Evolutionary conservation across 2,797 vertebrate species (phyloP).

Genomic region (Phyllotis vaccarum): DNA sequence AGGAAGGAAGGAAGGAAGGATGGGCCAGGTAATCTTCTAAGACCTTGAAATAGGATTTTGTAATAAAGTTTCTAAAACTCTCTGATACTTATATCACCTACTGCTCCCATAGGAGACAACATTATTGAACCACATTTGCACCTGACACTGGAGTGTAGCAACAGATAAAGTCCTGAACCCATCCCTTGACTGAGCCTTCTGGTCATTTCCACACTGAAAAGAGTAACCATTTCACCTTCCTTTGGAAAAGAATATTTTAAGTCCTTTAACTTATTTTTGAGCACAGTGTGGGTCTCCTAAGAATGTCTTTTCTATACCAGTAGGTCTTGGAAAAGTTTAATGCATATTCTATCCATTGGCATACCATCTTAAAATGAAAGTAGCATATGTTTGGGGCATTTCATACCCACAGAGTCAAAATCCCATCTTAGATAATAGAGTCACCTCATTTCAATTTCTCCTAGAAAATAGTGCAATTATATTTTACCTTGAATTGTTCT

Average conservation of each 20-base stretch:
- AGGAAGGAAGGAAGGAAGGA: too few relatives aligned
- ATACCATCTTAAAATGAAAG: not conserved
- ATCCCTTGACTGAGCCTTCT: not conserved
- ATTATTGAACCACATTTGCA: not conserved
- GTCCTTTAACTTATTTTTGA: constrained; percentile 23
- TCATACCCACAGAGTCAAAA: not conserved
- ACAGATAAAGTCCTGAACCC: constrained; percentile 4
- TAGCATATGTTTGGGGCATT: not conserved
- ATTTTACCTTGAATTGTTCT: constrained; percentile 38
- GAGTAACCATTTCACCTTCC: not conserved
- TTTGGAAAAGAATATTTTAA: constrained; percentile 38
- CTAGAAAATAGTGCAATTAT: constrained; percentile 46
- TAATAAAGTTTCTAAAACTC: constrained; percentile 26
- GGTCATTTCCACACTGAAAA: constrained; percentile 43
- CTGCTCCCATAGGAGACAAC: constrained; percentile 19
- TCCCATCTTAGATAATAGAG: not conserved
- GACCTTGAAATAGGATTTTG: constrained; percentile 33
- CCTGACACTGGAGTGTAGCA: not conserved
- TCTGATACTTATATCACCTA: not conserved
- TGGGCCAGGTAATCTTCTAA: not conserved
- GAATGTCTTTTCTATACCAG: not conserved
- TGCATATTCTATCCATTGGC: not conserved
- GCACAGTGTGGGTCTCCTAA: not conserved
- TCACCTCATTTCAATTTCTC: not conserved
- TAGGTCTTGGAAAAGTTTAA: constrained; percentile 20